Evolutionary conservation across 2,113 vertebrate genomes (phyloP).

Genomic region (Gobio gobio): DNA sequence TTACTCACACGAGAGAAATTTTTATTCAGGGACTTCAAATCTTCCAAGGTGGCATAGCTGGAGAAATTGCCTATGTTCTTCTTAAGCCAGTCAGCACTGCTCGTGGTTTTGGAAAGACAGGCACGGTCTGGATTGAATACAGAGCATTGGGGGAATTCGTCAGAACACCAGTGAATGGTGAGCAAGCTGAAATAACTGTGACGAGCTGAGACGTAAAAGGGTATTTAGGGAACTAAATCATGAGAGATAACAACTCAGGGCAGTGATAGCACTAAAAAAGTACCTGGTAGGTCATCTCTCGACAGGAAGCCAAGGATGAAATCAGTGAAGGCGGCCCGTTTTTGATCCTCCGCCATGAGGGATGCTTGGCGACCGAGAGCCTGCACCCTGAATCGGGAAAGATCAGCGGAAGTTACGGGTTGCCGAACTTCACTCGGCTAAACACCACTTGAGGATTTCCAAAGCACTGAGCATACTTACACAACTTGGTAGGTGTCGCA

Average conservation of each 20-base stretch:
- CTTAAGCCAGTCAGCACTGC: conserved; percentile 50
- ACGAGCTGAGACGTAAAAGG: background rate
- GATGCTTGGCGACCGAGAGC: conserved; percentile 50
- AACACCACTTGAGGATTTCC: conserved; percentile 47
- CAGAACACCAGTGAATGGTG: background rate
- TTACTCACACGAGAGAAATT: conserved; percentile 12
- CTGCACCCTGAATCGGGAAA: conserved; percentile 53
- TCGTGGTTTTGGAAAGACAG: conserved; percentile 47
- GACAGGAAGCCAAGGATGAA: conserved; percentile 58
- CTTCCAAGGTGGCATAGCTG: background rate
- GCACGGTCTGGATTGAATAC: conserved; percentile 57
- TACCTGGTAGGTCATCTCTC: conserved; percentile 59
- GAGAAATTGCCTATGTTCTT: conserved; percentile 16
- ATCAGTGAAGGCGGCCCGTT: conserved; percentile 55
- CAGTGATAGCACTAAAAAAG: background rate
- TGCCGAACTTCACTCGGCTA: background rate
- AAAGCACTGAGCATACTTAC: conserved; percentile 58
- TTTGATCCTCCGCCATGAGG: conserved; percentile 51
- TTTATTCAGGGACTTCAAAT: background rate
- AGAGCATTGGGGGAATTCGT: background rate
- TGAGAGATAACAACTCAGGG: too few species aligned
- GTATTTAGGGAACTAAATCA: background rate
- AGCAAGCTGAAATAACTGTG: background rate
- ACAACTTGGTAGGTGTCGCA: conserved; percentile 61
- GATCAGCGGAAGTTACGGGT: background rate